A percentile compares a stretch with the other conserved stretches of the same genome.
phyloP scores from a whole-genome alignment of 2,888 invertebrate genomes.

The Calameuta idolon region DNA sequence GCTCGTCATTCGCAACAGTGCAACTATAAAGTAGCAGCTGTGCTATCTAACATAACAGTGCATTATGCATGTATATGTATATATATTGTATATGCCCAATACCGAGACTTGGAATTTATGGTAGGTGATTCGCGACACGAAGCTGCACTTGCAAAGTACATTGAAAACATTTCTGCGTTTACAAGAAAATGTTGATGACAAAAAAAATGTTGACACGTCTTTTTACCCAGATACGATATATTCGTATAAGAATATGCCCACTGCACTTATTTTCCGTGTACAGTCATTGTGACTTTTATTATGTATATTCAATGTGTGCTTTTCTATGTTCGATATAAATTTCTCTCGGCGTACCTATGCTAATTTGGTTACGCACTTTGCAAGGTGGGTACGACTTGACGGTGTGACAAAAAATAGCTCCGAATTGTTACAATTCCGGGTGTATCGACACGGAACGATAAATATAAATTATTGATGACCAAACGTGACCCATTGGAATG shows the following conservation, averaged over 20 bases:
- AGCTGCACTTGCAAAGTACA: no score
- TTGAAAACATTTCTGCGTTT: no score
- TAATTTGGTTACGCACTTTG: not conserved
- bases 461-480: constrained; percentile 6
- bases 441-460: not conserved
- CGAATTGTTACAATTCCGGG: not conserved
- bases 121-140: not conserved
- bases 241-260: not conserved
- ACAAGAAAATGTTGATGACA: no score
- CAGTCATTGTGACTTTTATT: not conserved
- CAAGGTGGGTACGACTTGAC: not conserved
- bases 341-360: not conserved
- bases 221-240: not conserved
- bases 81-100: not conserved
- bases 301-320: not conserved
- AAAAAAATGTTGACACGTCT: no score
- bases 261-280: not conserved
- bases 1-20: not conserved
- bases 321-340: not conserved
- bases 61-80: no score
- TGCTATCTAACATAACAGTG: not conserved
- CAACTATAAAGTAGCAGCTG: not conserved
- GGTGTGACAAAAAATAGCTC: not conserved
- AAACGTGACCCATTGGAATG: not conserved
- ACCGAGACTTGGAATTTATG: not conserved